Evolutionary conservation across 1,140 invertebrate species (phyloP), one percentile per base, ranked within the genome.

Genomic region (Drosophila repleta): DNA sequence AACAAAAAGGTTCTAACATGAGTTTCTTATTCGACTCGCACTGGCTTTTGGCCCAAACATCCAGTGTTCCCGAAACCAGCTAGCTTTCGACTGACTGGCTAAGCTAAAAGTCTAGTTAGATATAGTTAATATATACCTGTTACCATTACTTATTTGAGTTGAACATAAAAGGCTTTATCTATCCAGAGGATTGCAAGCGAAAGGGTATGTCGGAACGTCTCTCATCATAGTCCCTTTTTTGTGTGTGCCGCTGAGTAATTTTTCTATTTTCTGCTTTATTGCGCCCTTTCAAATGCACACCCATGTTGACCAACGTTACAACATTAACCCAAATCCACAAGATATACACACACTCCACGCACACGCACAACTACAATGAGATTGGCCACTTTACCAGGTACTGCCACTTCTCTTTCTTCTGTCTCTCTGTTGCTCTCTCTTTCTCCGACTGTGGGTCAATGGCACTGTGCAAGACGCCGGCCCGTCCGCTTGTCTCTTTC

Each of bases 221-320:
- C 24, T 41, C 41, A 43, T 41, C 41, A 43, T 65, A 74, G 70
- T 82, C 56, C 61, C 62, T 71, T 73, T 52, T 53, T 53, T 64
- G 62, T 48, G 20, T 71, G 57, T 78, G 71, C 55, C 77, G 65
- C 68, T 88, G 75, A 88, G 82, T 87, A 88, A 88, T 76, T 87
- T 87, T 87, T 87, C 75, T 87, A 87, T 87, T 87, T 87, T 87
- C 83, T 83, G 83, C 83, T 87, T 87, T 87, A 79, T 83, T 83
- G 83, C 83, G 66, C 76, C 75, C 72, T 67, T 79, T 83, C 83
- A 79, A 79, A 69, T 79, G 78, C 83, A 83, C 83, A 88, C 83
- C 83, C 83, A 88, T 88, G 83, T 88, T 88, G 83, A 88, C 83
- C 83, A 71, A 88, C 62, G 84, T 55, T 32, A 35, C 79, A 75